These are phyloP conservation scores for Mactra quadrangularis DNA, from an alignment of 1,140 invertebrate genomes.

Conservation along the genomic window DNA sequence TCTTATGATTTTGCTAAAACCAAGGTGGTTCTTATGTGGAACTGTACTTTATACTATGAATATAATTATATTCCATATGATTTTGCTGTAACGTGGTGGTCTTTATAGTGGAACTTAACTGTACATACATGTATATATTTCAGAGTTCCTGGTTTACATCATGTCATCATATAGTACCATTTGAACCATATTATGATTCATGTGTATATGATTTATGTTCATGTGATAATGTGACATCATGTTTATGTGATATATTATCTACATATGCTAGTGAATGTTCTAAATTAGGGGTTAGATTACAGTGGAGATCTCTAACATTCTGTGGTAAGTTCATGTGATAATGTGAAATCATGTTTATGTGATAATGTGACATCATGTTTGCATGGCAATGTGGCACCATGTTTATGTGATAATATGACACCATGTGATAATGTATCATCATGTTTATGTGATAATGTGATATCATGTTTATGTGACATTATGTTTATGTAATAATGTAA, in stretches of 20 bases:
- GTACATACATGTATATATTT: conserved; percentile 4
- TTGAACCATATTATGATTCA: conserved; percentile 84
- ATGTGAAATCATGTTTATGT: conserved; percentile 91
- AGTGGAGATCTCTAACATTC: conserved; percentile 75
- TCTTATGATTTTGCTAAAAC: no score
- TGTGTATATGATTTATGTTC: conserved; percentile 96
- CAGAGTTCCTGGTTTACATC: conserved; percentile 61
- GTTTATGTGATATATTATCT: conserved; percentile 94
- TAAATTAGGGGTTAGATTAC: conserved; percentile 86
- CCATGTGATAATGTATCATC: conserved; percentile 95
- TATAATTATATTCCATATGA: no score
- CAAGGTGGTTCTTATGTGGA: no score
- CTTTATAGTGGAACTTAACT: no score
- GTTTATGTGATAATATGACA: conserved; percentile 94
- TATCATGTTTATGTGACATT: no score
- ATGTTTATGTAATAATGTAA: conserved; percentile 91
- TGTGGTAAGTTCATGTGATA: conserved; percentile 75
- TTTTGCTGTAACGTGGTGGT: no score
- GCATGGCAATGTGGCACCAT: no score
- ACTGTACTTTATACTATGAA: no score
- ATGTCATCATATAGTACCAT: conserved; percentile 77
- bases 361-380: no score
- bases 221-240: conserved; percentile 89
- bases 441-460: conserved; percentile 44
- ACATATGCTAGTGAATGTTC: conserved; percentile 95